Base-by-base conservation (phyloP, 64 coral and sea anemone species). In the Dendronephthya gigantea region DNA sequence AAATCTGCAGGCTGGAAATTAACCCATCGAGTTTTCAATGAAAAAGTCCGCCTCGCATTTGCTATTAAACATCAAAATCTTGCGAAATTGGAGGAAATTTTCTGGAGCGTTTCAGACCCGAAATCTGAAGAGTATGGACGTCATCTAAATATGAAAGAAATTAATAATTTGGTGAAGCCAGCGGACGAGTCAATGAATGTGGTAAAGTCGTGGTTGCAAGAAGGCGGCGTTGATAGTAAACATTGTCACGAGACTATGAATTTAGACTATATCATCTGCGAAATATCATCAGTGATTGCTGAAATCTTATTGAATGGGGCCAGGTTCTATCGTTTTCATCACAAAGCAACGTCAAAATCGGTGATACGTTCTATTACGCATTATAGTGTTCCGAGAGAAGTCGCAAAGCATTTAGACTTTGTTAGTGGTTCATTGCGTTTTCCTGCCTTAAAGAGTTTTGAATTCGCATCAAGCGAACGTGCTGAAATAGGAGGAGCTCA, bases 31-130 rank as follows among this genome's bases (percentile, higher is more conserved):
- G 38, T 98, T 36, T 40, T 90, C 11, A 14, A 90, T 16, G 52
- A 87, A 40, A 69, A 82, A 28, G 62, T 98, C 22, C 70, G 90
- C 6, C 84, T 98, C 17, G 93, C 92, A 34, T 98, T 98, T 82
- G 95, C 95, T 27, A 76, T 98, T n/a, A 98, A 98, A 52, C 95
- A 98, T 69, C 88, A 90, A 50, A 98, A 98, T 28, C 31, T 98
- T 13, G 90, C 86, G 35, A 58, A 68, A 0, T 48, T 98, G 0
- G 95, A 93, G 76, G 13, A 89, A 41, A 11, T 90, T 27, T 98
- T 98, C 82, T 93, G 92, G 95, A 35, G 88, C 40, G 92, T 98
- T 11, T 98, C 95, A 9, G 90, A 98, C 79, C 95, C 95, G 9
- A 49, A 66, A 31, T 85, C 90, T 38, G 28, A 75, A 22, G 39